These are phyloP conservation scores for Apocheima hispidaria DNA, from an alignment of 2,888 invertebrate species.

Conservation along the genomic window DNA sequence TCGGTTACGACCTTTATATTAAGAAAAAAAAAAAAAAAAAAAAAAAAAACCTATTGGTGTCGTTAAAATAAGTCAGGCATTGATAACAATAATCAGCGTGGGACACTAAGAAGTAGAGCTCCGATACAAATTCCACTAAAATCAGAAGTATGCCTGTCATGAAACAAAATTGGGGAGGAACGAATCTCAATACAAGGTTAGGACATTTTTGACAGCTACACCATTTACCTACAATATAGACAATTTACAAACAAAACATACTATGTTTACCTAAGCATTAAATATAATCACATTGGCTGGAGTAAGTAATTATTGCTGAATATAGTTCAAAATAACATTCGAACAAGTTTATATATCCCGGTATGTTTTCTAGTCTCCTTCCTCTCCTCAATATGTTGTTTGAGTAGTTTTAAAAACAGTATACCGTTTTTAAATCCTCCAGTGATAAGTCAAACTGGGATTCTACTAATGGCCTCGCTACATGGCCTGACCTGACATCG, in stretches of 20 bases:
- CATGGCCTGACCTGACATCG: too few relatives aligned
- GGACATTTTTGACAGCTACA: constrained; percentile 1
- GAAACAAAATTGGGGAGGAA: constrained; percentile 12
- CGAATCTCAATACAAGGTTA: constrained; percentile 14
- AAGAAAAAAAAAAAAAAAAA: too few relatives aligned
- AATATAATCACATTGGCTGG: constrained; percentile 10
- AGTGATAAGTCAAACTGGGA: too few relatives aligned
- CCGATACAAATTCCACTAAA: not conserved
- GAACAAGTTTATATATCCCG: too few relatives aligned
- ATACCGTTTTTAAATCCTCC: too few relatives aligned
- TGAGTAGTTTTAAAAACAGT: too few relatives aligned
- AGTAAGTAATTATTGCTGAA: not conserved
- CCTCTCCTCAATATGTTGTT: too few relatives aligned
- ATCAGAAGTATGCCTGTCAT: not conserved
- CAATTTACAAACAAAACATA: constrained; percentile 27
- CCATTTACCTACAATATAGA: not conserved
- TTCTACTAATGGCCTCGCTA: too few relatives aligned
- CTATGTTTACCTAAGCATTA: not conserved
- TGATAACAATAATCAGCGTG: constrained; percentile 3
- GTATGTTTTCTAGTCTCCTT: too few relatives aligned
- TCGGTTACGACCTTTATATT: not conserved
- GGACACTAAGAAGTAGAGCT: constrained; percentile 18
- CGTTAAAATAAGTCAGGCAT: constrained; percentile 23
- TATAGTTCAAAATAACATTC: too few relatives aligned
- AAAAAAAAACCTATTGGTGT: constrained; percentile 34